Base-by-base conservation (phyloP, 2,113 vertebrate species). In the Rhinoderma darwinii region DNA sequence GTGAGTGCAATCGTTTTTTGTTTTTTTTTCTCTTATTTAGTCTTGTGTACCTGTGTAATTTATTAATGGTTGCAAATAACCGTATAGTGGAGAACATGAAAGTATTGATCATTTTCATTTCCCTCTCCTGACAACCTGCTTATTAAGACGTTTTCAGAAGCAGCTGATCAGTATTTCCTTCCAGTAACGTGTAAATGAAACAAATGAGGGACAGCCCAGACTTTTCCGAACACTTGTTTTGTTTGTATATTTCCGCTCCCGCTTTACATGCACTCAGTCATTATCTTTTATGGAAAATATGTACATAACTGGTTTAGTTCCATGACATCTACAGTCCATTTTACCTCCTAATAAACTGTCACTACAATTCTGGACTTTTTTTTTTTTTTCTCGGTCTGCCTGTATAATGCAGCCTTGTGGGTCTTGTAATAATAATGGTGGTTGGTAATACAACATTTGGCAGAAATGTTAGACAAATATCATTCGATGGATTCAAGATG, bases 101-200 rank as follows among this genome's bases (percentile, higher is more conserved):
- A 93, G 94, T 95, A 94, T 94, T 94, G 93, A 94, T 91, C 68
- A 82, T 75, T 87, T 93, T 95, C 91, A 93, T 90, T 92, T 93
- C 91, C 93, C 92, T 95, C 94, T 94, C 94, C 94, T 92, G 91
- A 90, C 89, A 94, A 92, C 96, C 96, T 96, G 93, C 96, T 96
- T 94, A 92, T 92, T 90, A 94, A 90, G 94, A 90, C 79, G 88
- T 95, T 95, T 97, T 97, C 95, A 93, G 94, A 93, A 91, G 92
- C 90, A 90, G 91, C 90, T 91, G 91, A 92, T 95, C 93, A 90
- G 92, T 93, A 92, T 96, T n/a, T 96, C 93, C 91, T 93, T 93
- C 91, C 37, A 20, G 59, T 79, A 41, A 89, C 89, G 93, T 92
- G 93, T 90, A 84, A 89, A 92, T 90, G 91, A 89, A 86, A 89